Conservation (phyloP, 2,888 invertebrate species). For the Ecliptopera silaceata region DNA sequence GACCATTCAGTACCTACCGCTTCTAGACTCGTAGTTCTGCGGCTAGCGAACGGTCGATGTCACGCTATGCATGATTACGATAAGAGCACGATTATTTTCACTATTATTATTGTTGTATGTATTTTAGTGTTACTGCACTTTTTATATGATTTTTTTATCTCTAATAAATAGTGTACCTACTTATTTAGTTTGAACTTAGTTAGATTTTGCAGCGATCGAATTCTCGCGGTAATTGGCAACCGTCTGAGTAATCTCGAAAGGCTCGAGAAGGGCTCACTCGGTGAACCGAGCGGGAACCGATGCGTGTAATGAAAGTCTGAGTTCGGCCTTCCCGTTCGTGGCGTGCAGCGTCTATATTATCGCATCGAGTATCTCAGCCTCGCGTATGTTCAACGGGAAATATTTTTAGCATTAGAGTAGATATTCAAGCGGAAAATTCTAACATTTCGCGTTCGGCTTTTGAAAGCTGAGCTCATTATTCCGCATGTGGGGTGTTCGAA, state of each 20-base stretch:
- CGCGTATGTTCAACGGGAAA: conserved; percentile 20
- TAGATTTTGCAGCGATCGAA: conserved; percentile 40
- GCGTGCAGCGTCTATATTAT: conserved; percentile 47
- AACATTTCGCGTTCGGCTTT: conserved; percentile 26
- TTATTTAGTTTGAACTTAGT: conserved; percentile 35
- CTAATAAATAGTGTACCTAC: conserved; percentile 34
- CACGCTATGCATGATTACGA: conserved; percentile 81
- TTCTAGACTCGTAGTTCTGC: conserved; percentile 63
- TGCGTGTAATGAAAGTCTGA: conserved; percentile 76
- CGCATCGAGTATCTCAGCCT: conserved; percentile 41
- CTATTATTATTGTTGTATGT: conserved; percentile 59
- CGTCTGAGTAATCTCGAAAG: conserved; percentile 55
- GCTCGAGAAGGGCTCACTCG: conserved; percentile 62
- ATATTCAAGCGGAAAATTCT: conserved; percentile 24
- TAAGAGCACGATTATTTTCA: conserved; percentile 75
- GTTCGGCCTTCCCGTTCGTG: conserved; percentile 52
- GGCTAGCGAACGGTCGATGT: conserved; percentile 73
- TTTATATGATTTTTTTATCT: conserved; percentile 47
- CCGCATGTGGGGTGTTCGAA: conserved; percentile 47
- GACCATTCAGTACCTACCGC: conserved; percentile 59
- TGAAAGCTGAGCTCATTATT: conserved; percentile 43
- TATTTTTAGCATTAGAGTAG: conserved; percentile 20
- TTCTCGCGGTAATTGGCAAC: conserved; percentile 45
- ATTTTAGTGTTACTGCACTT: conserved; percentile 71
- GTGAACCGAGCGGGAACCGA: conserved; percentile 69